Conservation (phyloP, 1,140 invertebrate species). For the Schlechtendalia chinensis region DNA sequence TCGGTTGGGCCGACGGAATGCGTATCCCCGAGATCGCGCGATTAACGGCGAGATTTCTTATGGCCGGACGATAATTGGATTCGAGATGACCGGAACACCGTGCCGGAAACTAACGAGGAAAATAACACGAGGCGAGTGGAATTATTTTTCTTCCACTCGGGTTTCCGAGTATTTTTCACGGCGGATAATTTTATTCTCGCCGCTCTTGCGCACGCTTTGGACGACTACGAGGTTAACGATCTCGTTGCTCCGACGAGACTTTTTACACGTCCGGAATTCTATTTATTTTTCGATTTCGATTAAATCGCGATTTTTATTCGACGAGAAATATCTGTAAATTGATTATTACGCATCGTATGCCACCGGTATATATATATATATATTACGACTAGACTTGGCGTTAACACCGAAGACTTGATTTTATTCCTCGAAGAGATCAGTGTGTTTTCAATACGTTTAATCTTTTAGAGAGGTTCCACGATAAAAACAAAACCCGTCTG, state of each 20-base stretch:
- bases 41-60: neutral
- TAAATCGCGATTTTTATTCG: too few relatives aligned
- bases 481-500: too few relatives aligned
- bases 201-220: neutral
- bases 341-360: too few relatives aligned
- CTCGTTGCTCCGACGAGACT: neutral
- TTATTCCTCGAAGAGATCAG: too few relatives aligned
- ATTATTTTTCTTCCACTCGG: neutral
- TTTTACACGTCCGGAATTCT: neutral
- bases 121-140: neutral
- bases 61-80: slow-evolving; percentile 9
- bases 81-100: neutral
- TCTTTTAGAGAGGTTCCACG: too few relatives aligned
- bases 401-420: too few relatives aligned
- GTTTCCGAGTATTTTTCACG: neutral
- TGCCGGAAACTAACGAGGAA: neutral
- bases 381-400: too few relatives aligned
- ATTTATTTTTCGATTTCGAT: neutral
- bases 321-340: too few relatives aligned
- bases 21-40: neutral
- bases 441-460: too few relatives aligned
- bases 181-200: neutral
- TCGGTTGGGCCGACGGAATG: too few relatives aligned
- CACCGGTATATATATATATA: too few relatives aligned
- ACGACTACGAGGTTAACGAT: neutral